phyloP scores from a whole-genome alignment of 2,797 vertebrate species.

The Scyliorhinus canicula region DNA sequence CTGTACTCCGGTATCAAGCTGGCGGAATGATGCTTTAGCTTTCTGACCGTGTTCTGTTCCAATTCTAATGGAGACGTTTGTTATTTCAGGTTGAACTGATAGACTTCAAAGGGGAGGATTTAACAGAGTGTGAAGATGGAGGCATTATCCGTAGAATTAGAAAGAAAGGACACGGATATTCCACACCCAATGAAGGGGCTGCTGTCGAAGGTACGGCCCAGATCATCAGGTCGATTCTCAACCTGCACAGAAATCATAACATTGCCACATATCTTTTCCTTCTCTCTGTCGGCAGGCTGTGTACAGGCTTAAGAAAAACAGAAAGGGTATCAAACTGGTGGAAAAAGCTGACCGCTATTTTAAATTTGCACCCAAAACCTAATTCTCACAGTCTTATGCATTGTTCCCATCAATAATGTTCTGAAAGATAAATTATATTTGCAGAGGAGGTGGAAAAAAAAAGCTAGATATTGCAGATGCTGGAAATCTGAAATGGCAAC shows the following conservation, averaged over 20 bases:
- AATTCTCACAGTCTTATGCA: background rate
- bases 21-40: background rate
- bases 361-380: background rate
- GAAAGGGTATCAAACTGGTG: background rate
- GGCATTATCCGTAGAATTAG: conserved; percentile 86
- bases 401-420: background rate
- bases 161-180: conserved; percentile 82
- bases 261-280: background rate
- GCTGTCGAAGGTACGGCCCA: conserved; percentile 71
- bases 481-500: background rate
- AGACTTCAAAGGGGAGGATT: conserved; percentile 80
- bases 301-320: background rate
- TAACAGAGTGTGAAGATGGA: conserved; percentile 69
- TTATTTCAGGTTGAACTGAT: conserved; percentile 67
- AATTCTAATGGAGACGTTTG: background rate
- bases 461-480: background rate
- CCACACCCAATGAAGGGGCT: conserved; percentile 83
- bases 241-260: background rate
- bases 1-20: background rate
- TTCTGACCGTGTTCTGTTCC: background rate
- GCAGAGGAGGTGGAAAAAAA: background rate
- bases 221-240: background rate
- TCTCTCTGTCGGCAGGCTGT: background rate
- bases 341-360: background rate
- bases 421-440: background rate